Conservation (phyloP, 2,797 vertebrate species). For the Pteronotus mesoamericanus region DNA sequence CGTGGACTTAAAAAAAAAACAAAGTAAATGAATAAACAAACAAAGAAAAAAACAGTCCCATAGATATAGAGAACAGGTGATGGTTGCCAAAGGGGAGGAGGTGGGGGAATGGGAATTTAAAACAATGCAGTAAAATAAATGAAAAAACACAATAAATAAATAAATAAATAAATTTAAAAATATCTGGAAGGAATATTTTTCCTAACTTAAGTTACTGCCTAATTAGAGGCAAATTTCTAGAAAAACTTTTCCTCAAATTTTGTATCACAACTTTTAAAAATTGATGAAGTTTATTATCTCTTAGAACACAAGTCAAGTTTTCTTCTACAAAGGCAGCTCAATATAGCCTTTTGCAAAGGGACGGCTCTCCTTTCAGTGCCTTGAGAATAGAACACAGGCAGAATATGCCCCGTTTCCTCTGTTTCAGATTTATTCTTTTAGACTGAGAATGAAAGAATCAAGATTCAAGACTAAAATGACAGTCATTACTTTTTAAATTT, state of each 20-base stretch:
- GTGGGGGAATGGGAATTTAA: neutral
- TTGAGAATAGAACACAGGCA: neutral
- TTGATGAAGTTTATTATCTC: constrained; percentile 3
- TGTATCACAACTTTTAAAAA: neutral
- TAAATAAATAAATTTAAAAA: neutral
- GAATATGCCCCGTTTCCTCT: neutral
- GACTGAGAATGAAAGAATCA: constrained; percentile 31
- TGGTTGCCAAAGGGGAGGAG: neutral
- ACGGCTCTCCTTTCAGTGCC: neutral
- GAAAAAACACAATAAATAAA: too few relatives aligned
- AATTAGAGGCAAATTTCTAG: neutral
- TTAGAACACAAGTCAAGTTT: constrained; percentile 41
- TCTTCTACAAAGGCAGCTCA: neutral
- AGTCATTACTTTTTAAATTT: neutral
- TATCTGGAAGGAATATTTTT: neutral
- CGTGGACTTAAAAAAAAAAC: neutral
- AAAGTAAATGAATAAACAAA: neutral
- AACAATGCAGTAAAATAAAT: neutral
- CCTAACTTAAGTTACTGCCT: neutral
- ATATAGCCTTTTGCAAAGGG: neutral
- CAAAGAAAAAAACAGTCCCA: neutral
- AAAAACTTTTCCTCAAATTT: constrained; percentile 35
- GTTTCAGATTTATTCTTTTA: constrained; percentile 2
- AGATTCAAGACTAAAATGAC: constrained; percentile 3
- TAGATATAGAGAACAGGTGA: neutral